Percentiles rank a stretch among this genome's conserved stretches.
phyloP scores from a whole-genome alignment of 2,888 invertebrate species.

The Amiota minor region DNA sequence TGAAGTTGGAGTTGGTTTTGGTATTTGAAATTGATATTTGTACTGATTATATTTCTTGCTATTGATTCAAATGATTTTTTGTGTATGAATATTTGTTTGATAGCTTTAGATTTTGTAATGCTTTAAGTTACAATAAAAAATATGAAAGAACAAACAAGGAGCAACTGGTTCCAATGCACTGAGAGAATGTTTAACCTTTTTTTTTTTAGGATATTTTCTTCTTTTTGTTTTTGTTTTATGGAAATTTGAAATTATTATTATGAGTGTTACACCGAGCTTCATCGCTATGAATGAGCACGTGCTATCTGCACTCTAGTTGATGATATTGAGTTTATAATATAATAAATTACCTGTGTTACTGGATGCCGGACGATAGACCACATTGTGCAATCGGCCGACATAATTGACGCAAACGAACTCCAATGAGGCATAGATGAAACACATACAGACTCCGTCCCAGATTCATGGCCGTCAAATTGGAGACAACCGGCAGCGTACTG shows the following conservation, averaged over 20 bases:
- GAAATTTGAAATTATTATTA: neutral
- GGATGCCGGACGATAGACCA: conserved; percentile 92
- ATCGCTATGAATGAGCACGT: no score
- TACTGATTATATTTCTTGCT: conserved; percentile 22
- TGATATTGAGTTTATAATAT: no score
- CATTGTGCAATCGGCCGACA: conserved; percentile 91
- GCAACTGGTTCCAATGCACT: neutral
- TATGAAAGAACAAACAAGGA: neutral
- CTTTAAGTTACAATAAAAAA: neutral
- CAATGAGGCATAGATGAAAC: conserved; percentile 95
- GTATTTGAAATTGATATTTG: conserved; percentile 22
- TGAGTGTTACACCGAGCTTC: no score
- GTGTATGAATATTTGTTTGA: conserved; percentile 35
- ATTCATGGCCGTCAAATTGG: conserved; percentile 96
- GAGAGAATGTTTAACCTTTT: neutral
- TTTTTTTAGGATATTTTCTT: neutral
- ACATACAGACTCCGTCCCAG: conserved; percentile 98
- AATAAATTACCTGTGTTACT: conserved; percentile 84
- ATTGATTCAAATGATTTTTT: conserved; percentile 26
- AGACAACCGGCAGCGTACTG: conserved; percentile 93
- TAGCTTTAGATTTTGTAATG: neutral
- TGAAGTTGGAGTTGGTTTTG: conserved; percentile 39
- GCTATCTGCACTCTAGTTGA: no score
- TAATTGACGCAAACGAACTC: conserved; percentile 97
- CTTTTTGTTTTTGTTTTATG: neutral